phyloP scores from a whole-genome alignment of 2,113 vertebrate species.

The Ptilorrhoa leucosticta region DNA sequence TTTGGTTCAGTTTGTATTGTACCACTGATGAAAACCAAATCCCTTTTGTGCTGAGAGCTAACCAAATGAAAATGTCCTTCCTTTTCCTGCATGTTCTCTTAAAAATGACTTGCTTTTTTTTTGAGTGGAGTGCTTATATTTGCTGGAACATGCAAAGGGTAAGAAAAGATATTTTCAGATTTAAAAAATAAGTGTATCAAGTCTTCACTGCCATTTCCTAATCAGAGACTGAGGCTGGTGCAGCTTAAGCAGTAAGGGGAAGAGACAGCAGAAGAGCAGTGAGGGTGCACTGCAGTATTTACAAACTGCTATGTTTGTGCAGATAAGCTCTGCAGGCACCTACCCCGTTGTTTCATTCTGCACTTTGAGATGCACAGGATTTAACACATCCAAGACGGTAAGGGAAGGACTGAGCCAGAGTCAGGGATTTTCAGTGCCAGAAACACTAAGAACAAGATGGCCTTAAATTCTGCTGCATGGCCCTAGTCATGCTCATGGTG shows the following conservation, averaged over 20 bases:
- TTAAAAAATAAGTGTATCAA: not conserved
- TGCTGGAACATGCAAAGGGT: not conserved
- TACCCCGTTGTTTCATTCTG: not conserved
- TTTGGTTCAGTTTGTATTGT: fast-evolving
- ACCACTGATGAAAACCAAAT: not conserved
- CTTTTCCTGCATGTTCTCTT: not conserved
- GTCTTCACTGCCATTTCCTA: not conserved
- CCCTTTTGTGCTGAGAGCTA: not conserved
- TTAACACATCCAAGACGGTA: not conserved
- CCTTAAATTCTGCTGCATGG: not conserved
- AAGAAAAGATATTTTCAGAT: not conserved
- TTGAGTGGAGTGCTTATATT: not conserved
- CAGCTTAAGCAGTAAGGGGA: not conserved
- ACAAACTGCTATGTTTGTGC: not conserved
- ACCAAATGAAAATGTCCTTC: not conserved
- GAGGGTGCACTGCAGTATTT: not conserved
- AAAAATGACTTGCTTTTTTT: not conserved
- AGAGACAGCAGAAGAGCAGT: not conserved
- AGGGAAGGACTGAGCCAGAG: not conserved
- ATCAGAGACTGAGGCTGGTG: not conserved
- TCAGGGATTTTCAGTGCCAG: not conserved
- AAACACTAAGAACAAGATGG: not conserved
- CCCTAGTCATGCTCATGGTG: not conserved
- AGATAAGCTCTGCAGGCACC: not conserved
- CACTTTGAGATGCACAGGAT: not conserved